Evolutionary conservation across 1,140 invertebrate species (phyloP).

Genomic region (Protaetia brevitarsis): DNA sequence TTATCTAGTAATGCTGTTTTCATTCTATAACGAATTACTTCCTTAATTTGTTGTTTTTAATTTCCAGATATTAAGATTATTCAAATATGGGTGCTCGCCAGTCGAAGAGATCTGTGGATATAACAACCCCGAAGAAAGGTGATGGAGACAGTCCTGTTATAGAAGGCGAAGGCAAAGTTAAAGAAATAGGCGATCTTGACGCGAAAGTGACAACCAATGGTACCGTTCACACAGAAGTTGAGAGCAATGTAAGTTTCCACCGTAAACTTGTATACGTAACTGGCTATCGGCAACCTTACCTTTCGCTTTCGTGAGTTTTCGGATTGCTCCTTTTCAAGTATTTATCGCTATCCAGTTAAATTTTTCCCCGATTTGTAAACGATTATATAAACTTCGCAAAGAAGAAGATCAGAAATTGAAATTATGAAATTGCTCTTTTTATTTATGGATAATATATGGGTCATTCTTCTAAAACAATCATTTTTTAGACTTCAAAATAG

Average conservation of each 20-base stretch:
- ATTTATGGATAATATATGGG: too few relatives aligned
- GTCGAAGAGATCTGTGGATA: constrained; percentile 81
- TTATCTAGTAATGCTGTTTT: too few relatives aligned
- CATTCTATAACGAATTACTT: too few relatives aligned
- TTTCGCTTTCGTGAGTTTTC: not conserved
- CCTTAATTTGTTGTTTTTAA: not conserved
- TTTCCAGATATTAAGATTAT: constrained; percentile 18
- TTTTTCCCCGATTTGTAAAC: not conserved
- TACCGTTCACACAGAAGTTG: constrained; percentile 60
- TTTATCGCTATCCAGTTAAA: not conserved
- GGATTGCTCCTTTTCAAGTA: not conserved
- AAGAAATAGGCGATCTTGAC: constrained; percentile 66
- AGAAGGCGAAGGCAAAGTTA: constrained; percentile 63
- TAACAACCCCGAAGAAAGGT: constrained; percentile 75
- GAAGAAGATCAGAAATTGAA: too few relatives aligned
- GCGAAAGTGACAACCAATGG: constrained; percentile 67
- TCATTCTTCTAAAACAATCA: too few relatives aligned
- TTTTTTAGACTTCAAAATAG: too few relatives aligned
- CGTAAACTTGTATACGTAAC: not conserved
- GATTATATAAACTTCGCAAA: not conserved
- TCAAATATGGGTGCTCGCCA: constrained; percentile 74
- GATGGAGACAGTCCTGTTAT: constrained; percentile 58
- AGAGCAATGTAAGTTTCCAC: constrained; percentile 43
- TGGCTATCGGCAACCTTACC: not conserved
- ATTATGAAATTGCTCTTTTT: too few relatives aligned